Conservation (phyloP, 2,888 invertebrate species). For the Boloria euphrosyne region DNA sequence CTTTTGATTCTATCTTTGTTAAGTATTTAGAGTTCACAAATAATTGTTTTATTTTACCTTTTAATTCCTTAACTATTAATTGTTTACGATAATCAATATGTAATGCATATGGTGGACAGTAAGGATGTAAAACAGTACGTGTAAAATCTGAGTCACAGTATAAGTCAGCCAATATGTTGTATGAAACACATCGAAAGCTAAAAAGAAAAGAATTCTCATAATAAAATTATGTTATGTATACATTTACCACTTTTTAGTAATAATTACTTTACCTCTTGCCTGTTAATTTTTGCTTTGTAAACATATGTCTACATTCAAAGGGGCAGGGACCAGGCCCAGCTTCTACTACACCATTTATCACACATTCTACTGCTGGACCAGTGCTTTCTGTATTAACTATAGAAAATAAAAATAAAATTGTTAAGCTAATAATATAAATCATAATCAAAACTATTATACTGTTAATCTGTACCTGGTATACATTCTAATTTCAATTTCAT, state of each 20-base stretch:
- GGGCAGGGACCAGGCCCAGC: constrained; percentile 91
- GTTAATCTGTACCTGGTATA: constrained; percentile 60
- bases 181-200: constrained; percentile 91
- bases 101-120: constrained; percentile 92
- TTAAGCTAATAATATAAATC: constrained; percentile 22
- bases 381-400: constrained; percentile 42
- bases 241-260: background rate
- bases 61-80: constrained; percentile 90
- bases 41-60: constrained; percentile 78
- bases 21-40: background rate
- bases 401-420: constrained; percentile 18
- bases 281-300: constrained; percentile 83
- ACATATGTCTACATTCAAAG: constrained; percentile 89
- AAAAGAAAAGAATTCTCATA: constrained; percentile 45
- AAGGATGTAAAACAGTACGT: constrained; percentile 88
- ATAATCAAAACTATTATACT: background rate
- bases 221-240: no score
- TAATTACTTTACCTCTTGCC: constrained; percentile 77
- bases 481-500: constrained; percentile 85
- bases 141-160: constrained; percentile 94
- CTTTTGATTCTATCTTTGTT: no score
- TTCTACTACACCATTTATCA: constrained; percentile 83
- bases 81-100: constrained; percentile 93
- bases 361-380: constrained; percentile 84
- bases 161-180: constrained; percentile 95